phyloP scores from a whole-genome alignment of 2,797 vertebrate species.

The Pteropus rufus region DNA sequence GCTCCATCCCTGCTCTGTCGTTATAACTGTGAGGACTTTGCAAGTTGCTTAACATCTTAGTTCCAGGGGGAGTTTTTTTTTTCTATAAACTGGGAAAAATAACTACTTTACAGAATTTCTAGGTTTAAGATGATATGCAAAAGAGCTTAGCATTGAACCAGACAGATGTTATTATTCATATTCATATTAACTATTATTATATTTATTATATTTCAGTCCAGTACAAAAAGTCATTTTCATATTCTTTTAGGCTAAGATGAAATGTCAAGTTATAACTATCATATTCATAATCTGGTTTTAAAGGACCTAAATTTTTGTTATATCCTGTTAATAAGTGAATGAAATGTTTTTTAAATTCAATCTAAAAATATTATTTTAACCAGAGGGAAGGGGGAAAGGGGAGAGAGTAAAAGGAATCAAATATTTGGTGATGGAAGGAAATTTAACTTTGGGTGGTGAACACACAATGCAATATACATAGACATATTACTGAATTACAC shows the following conservation, averaged over 20 bases:
- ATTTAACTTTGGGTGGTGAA: too few relatives aligned
- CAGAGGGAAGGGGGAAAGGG: too few relatives aligned
- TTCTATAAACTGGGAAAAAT: background rate
- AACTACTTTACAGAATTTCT: background rate
- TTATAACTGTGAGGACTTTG: background rate
- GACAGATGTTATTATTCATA: background rate
- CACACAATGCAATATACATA: too few relatives aligned
- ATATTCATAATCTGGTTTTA: background rate
- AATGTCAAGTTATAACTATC: background rate
- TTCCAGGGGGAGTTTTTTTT: background rate
- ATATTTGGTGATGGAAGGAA: too few relatives aligned
- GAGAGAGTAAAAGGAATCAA: too few relatives aligned
- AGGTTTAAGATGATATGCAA: background rate
- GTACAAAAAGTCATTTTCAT: background rate
- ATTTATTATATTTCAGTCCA: background rate
- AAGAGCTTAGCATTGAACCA: background rate
- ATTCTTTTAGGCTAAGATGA: background rate
- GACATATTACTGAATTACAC: too few relatives aligned
- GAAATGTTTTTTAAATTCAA: background rate
- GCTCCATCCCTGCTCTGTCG: background rate
- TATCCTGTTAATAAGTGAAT: background rate
- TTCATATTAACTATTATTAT: background rate
- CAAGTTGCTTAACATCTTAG: background rate
- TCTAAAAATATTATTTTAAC: constrained; percentile 2
- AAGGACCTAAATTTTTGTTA: background rate